phyloP scores from a whole-genome alignment of 2,888 invertebrate genomes.

The Linnaemya tessellans region DNA sequence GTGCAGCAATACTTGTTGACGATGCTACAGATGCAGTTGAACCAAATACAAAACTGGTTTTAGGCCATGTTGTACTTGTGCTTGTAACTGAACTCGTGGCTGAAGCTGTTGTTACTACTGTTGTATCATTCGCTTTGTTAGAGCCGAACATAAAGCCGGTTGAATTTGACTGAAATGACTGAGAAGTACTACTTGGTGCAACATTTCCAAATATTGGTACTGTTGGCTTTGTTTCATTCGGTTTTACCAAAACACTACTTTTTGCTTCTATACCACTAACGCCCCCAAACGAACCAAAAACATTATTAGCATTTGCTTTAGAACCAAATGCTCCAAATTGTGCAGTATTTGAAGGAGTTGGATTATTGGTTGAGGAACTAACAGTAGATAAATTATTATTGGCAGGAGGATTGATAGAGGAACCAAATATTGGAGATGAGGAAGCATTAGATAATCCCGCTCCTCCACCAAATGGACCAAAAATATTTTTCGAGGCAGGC shows the following conservation, averaged over 20 bases:
- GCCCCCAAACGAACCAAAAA: slow-evolving; percentile 71
- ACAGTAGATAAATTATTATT: slow-evolving; percentile 57
- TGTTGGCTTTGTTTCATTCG: slow-evolving; percentile 61
- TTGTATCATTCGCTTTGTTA: slow-evolving; percentile 30
- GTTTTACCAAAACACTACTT: slow-evolving; percentile 19
- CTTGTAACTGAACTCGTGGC: slow-evolving; percentile 46
- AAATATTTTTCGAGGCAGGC: slow-evolving; percentile 70
- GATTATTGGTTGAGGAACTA: slow-evolving; percentile 60
- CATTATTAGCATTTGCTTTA: slow-evolving; percentile 65
- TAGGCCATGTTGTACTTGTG: slow-evolving; percentile 71
- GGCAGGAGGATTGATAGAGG: slow-evolving; percentile 72
- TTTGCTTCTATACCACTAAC: slow-evolving; percentile 44
- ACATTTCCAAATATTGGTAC: slow-evolving; percentile 73
- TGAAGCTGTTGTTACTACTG: slow-evolving; percentile 35
- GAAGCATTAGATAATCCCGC: slow-evolving; percentile 22
- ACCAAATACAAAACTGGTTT: slow-evolving; percentile 73
- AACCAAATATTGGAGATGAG: slow-evolving; percentile 70
- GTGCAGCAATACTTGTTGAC: slow-evolving; percentile 33
- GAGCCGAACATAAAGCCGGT: slow-evolving; percentile 68
- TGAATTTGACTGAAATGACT: slow-evolving; percentile 52
- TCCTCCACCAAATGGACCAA: slow-evolving; percentile 72
- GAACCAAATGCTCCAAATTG: slow-evolving; percentile 70
- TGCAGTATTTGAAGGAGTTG: slow-evolving; percentile 70
- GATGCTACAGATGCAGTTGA: slow-evolving; percentile 50
- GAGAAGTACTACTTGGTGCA: slow-evolving; percentile 49